These are phyloP conservation scores for Haplochromis burtoni DNA, from an alignment of 2,113 vertebrate genomes.

Conservation along the genomic window DNA sequence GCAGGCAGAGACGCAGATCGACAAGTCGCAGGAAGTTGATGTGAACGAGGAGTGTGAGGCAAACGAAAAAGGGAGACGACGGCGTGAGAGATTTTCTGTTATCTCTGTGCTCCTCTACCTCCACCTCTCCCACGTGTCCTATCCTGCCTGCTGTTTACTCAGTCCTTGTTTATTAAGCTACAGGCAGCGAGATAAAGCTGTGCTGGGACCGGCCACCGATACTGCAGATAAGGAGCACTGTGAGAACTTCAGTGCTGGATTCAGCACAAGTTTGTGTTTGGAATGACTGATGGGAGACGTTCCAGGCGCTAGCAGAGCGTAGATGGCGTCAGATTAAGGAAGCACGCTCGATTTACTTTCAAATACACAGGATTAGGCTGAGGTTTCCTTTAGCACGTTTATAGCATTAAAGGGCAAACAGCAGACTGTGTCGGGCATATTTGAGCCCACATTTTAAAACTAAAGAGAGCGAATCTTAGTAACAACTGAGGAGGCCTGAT, in stretches of 20 bases:
- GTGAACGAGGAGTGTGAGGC: background rate
- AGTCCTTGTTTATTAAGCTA: constrained; percentile 30
- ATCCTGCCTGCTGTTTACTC: constrained; percentile 8
- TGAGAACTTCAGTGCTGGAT: background rate
- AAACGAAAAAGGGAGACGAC: background rate
- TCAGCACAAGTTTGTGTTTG: background rate
- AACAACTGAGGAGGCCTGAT: background rate
- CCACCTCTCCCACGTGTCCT: background rate
- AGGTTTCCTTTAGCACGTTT: background rate
- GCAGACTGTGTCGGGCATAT: background rate
- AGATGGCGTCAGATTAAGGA: background rate
- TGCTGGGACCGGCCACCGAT: background rate
- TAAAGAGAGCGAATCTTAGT: background rate
- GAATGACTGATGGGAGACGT: background rate
- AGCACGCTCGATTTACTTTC: background rate
- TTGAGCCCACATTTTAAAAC: background rate
- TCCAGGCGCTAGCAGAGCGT: background rate
- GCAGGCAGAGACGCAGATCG: background rate
- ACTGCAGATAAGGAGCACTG: constrained; percentile 10
- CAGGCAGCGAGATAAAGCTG: background rate
- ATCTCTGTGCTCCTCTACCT: background rate
- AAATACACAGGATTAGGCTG: background rate
- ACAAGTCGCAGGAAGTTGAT: constrained; percentile 3
- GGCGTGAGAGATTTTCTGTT: background rate
- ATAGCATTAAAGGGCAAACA: background rate